Conservation (phyloP, 2,888 invertebrate species). For the Nomada fucata region DNA sequence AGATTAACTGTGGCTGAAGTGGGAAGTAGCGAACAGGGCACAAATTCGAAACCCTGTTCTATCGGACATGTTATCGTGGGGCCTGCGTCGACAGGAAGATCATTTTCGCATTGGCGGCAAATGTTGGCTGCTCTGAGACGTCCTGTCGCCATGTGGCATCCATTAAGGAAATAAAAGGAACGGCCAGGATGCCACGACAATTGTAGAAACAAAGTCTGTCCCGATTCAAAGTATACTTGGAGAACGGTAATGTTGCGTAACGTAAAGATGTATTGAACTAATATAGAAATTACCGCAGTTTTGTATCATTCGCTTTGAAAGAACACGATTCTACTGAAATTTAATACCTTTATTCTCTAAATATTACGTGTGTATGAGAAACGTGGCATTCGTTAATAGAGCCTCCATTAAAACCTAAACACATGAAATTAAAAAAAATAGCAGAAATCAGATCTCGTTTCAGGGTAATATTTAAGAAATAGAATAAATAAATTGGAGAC, state of each 20-base stretch:
- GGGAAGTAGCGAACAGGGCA: slow-evolving; percentile 78
- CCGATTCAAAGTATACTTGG: slow-evolving; percentile 34
- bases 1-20: slow-evolving; percentile 88
- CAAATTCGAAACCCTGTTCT: slow-evolving; percentile 87
- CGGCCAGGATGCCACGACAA: background rate
- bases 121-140: slow-evolving; percentile 92
- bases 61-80: slow-evolving; percentile 93
- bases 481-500: no score
- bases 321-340: background rate
- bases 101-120: slow-evolving; percentile 92
- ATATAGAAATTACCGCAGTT: background rate
- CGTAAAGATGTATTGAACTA: background rate
- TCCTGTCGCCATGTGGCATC: slow-evolving; percentile 94
- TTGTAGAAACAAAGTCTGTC: background rate
- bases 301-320: background rate
- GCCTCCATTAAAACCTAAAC: background rate
- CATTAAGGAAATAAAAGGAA: slow-evolving; percentile 85
- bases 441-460: no score
- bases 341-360: no score
- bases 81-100: slow-evolving; percentile 89
- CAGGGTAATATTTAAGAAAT: no score
- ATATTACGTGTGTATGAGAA: no score
- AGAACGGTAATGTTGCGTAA: slow-evolving; percentile 39
- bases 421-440: background rate
- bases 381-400: no score